Evolutionary conservation across 2,888 invertebrate genomes (phyloP).

Genomic region (Acheta domesticus): DNA sequence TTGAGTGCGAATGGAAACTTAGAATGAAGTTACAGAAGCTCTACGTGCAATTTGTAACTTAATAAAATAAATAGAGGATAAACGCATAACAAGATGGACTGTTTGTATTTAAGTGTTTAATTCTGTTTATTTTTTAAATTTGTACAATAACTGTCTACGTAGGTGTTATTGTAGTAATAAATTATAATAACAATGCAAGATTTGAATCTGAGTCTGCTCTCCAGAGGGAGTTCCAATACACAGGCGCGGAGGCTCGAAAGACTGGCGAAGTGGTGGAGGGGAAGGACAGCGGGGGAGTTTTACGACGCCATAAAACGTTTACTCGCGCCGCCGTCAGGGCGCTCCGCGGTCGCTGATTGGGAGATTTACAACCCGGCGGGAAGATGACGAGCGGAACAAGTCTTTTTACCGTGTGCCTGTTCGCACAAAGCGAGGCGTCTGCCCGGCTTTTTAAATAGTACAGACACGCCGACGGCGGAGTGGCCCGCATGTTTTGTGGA

Average conservation of each 20-base stretch:
- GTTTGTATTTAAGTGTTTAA: too few relatives aligned
- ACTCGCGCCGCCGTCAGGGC: neutral
- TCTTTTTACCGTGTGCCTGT: neutral
- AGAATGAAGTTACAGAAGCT: too few relatives aligned
- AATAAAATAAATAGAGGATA: too few relatives aligned
- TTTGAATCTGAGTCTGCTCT: too few relatives aligned
- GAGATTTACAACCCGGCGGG: neutral
- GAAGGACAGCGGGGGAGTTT: neutral
- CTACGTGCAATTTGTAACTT: too few relatives aligned
- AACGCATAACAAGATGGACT: too few relatives aligned
- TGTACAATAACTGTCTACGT: too few relatives aligned
- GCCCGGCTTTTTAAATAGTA: neutral
- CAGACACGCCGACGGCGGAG: neutral
- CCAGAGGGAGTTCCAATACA: too few relatives aligned
- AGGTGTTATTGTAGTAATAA: too few relatives aligned
- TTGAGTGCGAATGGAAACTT: too few relatives aligned
- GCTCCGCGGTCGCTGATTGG: neutral
- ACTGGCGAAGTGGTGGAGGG: neutral
- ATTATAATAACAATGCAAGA: too few relatives aligned
- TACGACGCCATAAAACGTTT: slow-evolving; percentile 4
- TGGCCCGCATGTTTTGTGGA: neutral
- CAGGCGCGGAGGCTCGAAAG: neutral
- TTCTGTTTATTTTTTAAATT: too few relatives aligned
- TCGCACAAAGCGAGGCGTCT: neutral
- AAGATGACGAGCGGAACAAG: slow-evolving; percentile 18